A percentile compares a stretch with the other conserved stretches of the same genome.
Conservation (phyloP, 2,888 invertebrate genomes). For the Tiphia femorata region DNA sequence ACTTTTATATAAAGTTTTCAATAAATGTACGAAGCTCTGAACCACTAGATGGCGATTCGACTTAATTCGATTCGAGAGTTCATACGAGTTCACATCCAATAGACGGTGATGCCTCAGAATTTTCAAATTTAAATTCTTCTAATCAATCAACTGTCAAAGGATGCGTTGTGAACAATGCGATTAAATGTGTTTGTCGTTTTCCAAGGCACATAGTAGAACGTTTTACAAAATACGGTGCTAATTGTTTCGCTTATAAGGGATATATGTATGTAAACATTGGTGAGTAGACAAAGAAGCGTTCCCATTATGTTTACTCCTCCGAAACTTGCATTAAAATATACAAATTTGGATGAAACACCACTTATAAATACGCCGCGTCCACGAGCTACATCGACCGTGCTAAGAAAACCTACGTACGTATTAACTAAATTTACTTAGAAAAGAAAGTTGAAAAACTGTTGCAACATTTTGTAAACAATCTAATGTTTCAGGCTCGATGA, state of each 20-base stretch:
- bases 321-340: conserved; percentile 13
- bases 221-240: background rate
- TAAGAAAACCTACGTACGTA: conserved; percentile 58
- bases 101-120: conserved; percentile 25
- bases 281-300: conserved; percentile 20
- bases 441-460: background rate
- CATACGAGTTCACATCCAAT: conserved; percentile 17
- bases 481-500: conserved; percentile 18
- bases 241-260: background rate
- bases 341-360: conserved; percentile 53
- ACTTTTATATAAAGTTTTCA: no score
- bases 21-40: no score
- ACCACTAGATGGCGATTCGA: background rate
- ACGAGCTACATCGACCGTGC: conserved; percentile 68
- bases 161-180: conserved; percentile 26
- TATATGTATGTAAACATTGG: conserved; percentile 13
- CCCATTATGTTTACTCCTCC: conserved; percentile 39
- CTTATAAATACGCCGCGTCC: conserved; percentile 65
- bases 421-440: background rate
- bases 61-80: no score
- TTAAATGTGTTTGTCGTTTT: conserved; percentile 4
- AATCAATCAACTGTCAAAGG: conserved; percentile 45
- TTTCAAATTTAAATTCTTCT: conserved; percentile 53
- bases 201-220: conserved; percentile 1
- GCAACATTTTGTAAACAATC: background rate